These are phyloP conservation scores for Apamea monoglypha DNA, from an alignment of 2,888 invertebrate genomes.

Conservation along the genomic window DNA sequence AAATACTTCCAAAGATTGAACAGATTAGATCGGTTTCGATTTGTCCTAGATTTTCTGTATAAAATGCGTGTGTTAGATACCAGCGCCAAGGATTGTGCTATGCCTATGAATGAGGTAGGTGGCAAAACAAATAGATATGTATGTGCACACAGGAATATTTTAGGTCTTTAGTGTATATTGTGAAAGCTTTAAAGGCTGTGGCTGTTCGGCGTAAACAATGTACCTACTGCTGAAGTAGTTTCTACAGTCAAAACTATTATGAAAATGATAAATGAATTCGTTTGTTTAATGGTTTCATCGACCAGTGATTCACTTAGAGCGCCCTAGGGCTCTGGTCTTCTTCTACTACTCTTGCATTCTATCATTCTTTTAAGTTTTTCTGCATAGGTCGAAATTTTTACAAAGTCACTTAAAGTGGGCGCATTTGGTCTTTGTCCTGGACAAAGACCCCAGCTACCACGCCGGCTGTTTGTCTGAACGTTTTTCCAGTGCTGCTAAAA, in stretches of 20 bases:
- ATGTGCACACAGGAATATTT: background rate
- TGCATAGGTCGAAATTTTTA: too few relatives aligned
- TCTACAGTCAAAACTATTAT: background rate
- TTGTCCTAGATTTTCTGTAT: conserved; percentile 31
- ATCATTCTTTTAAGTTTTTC: background rate
- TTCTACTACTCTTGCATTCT: background rate
- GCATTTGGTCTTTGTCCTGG: background rate
- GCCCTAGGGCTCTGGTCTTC: background rate
- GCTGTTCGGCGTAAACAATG: background rate
- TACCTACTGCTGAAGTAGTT: background rate
- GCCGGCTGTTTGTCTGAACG: background rate
- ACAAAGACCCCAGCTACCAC: background rate
- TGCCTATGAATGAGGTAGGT: conserved; percentile 22
- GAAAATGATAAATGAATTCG: background rate
- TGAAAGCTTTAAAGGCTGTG: background rate
- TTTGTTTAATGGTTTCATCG: background rate
- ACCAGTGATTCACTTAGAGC: background rate
- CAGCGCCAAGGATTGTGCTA: background rate
- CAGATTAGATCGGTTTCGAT: conserved; percentile 35
- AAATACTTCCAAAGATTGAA: conserved; percentile 47
- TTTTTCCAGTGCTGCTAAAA: too few relatives aligned
- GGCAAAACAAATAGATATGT: background rate
- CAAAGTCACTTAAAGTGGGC: too few relatives aligned
- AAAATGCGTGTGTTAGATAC: conserved; percentile 22
- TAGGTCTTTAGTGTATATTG: background rate